A percentile compares a stretch with the other conserved stretches of the same genome.
These are phyloP conservation scores for Idris sp. DNA, from an alignment of 1,140 invertebrate species.

Conservation along the genomic window DNA sequence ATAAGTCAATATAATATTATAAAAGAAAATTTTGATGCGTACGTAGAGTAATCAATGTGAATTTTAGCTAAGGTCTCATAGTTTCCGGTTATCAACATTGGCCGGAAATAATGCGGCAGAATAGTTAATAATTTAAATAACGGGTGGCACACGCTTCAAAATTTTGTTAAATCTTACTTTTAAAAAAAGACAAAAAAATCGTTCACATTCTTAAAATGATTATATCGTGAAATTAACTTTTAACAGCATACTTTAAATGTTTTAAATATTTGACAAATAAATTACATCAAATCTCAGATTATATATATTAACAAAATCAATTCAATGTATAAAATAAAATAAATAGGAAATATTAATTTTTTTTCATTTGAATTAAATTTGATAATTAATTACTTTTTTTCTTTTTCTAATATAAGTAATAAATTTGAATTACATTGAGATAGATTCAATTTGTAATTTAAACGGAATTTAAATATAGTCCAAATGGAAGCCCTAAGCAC, in stretches of 20 bases:
- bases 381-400: no score
- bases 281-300: no score
- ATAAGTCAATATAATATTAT: not conserved
- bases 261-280: no score
- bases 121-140: slow-evolving; percentile 71
- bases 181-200: no score
- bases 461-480: slow-evolving; percentile 9
- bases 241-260: no score
- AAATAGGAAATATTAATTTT: no score
- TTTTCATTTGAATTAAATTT: no score
- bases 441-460: slow-evolving; percentile 3
- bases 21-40: slow-evolving; percentile 2
- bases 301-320: no score
- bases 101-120: slow-evolving; percentile 70
- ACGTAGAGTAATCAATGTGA: slow-evolving; percentile 20
- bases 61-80: slow-evolving; percentile 32
- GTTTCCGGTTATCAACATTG: slow-evolving; percentile 64
- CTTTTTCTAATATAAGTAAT: no score
- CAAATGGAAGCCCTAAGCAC: slow-evolving; percentile 5
- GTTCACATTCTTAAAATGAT: no score
- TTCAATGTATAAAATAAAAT: no score
- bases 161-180: slow-evolving; percentile 37
- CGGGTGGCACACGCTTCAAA: slow-evolving; percentile 50
- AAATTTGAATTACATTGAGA: not conserved
- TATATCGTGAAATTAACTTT: not conserved